These are phyloP conservation scores for Poecilia velifera DNA, from an alignment of 2,797 vertebrate genomes.

Conservation along the genomic window DNA sequence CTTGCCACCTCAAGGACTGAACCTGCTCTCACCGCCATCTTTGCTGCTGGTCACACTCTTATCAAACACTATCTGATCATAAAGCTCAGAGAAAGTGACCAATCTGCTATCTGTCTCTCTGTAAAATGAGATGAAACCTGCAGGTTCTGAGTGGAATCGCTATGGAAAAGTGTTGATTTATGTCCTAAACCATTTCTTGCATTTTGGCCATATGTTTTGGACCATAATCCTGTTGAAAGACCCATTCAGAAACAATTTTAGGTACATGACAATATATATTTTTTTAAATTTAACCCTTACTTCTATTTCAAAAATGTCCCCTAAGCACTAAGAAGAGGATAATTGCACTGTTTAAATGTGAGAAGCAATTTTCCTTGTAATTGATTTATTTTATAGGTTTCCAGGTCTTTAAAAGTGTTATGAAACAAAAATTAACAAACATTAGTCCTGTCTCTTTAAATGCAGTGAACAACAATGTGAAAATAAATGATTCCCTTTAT, in stretches of 20 bases:
- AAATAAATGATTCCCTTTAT: not conserved
- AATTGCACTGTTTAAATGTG: not conserved
- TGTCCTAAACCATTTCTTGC: not conserved
- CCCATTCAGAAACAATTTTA: not conserved
- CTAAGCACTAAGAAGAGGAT: not conserved
- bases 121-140: not conserved
- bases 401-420: too few species aligned
- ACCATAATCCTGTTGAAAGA: not conserved
- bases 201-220: not conserved
- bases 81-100: constrained; percentile 41
- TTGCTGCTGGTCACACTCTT: constrained; percentile 52
- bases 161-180: not conserved
- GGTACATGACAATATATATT: not conserved
- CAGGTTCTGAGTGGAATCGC: not conserved
- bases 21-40: constrained; percentile 55
- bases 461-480: not conserved
- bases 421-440: too few species aligned
- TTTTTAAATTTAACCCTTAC: not conserved
- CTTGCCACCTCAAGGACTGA: constrained; percentile 16
- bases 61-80: constrained; percentile 61
- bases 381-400: not conserved
- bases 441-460: not conserved
- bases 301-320: not conserved
- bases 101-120: constrained; percentile 52
- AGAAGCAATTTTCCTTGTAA: not conserved